Percentiles rank a stretch among this genome's conserved stretches.
These are phyloP conservation scores for Bombyx huttoni DNA, from an alignment of 2,888 invertebrate species.

Conservation along the genomic window DNA sequence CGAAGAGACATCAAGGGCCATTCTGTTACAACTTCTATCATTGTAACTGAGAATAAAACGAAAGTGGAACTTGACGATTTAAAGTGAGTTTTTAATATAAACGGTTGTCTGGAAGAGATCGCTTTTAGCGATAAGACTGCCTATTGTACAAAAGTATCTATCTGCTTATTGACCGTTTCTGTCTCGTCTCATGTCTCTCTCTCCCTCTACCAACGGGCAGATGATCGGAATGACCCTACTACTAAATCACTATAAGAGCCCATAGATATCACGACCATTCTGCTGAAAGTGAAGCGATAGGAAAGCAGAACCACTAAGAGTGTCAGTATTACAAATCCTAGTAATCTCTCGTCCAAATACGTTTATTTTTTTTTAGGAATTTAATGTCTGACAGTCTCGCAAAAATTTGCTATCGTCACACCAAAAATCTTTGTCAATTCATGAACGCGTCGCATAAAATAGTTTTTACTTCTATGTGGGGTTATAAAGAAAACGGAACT, in stretches of 20 bases:
- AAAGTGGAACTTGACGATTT: constrained; percentile 22
- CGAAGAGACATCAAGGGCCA: constrained; percentile 29
- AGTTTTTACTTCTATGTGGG: constrained; percentile 36
- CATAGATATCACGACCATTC: no score
- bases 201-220: no score
- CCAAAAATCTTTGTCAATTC: constrained; percentile 29
- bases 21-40: constrained; percentile 17
- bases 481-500: constrained; percentile 34
- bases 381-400: constrained; percentile 19
- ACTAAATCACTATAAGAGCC: no score
- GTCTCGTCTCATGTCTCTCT: no score
- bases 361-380: constrained; percentile 20
- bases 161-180: no score
- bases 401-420: constrained; percentile 24
- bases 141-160: no score
- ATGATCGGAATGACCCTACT: no score
- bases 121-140: no score
- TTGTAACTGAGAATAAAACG: constrained; percentile 25
- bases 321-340: no score
- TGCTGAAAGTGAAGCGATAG: no score
- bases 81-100: constrained; percentile 15
- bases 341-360: neutral
- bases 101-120: no score
- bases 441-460: constrained; percentile 31
- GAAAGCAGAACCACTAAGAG: no score